These are phyloP conservation scores for Holothuria scabra DNA, from an alignment of 53 echinoderm and acorn worm genomes.

Conservation along the genomic window DNA sequence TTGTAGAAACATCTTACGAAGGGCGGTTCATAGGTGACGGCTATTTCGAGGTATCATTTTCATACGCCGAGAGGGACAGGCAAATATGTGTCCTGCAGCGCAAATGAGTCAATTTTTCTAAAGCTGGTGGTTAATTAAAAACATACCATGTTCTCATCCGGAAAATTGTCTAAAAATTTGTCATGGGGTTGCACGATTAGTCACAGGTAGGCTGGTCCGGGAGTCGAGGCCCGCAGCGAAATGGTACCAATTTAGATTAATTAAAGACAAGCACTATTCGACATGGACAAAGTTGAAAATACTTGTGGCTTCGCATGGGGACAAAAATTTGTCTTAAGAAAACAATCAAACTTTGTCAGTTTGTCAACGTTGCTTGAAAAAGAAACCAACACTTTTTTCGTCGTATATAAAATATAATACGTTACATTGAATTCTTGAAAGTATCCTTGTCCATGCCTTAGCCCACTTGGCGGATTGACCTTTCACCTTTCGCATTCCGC, in stretches of 20 bases:
- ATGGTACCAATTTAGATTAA: slow-evolving; percentile 28
- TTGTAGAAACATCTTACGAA: slow-evolving; percentile 9
- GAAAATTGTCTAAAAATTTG: no score
- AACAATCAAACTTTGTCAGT: no score
- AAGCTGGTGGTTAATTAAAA: slow-evolving; percentile 48
- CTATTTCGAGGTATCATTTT: slow-evolving; percentile 48
- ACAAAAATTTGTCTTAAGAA: no score
- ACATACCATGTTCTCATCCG: slow-evolving; percentile 38
- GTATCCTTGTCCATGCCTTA: no score
- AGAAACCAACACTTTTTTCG: no score
- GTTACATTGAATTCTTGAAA: no score
- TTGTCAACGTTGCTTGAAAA: no score
- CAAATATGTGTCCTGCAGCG: slow-evolving; percentile 42
- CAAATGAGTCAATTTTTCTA: slow-evolving; percentile 45
- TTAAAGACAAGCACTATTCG: not conserved
- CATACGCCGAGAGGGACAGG: slow-evolving; percentile 30
- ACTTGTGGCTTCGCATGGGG: no score
- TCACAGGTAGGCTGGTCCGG: not conserved
- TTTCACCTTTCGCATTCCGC: no score
- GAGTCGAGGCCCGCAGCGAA: slow-evolving; percentile 15
- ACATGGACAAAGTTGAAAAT: no score
- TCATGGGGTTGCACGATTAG: slow-evolving; percentile 13
- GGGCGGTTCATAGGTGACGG: slow-evolving; percentile 30
- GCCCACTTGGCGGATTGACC: no score
- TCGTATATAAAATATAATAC: no score